Percentiles rank a stretch among this genome's conserved stretches.
Conservation (phyloP, 2,113 vertebrate genomes). For the Salvator merianae region DNA sequence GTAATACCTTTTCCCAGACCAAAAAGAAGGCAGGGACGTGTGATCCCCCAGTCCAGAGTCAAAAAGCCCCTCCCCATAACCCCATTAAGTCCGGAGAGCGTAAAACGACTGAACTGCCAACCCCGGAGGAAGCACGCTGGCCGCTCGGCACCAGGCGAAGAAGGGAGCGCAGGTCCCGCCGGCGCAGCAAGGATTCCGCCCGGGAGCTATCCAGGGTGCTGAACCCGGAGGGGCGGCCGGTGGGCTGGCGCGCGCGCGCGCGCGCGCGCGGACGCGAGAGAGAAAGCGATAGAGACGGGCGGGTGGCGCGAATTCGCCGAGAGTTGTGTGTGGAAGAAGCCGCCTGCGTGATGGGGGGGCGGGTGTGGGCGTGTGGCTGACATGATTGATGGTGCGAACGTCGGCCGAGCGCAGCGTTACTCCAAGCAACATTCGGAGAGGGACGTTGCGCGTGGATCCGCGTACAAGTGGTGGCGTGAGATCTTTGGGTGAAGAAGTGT, state of each 20-base stretch:
- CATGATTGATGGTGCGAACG: background rate
- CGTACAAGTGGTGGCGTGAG: background rate
- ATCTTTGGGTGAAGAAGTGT: background rate
- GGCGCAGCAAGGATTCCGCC: no score
- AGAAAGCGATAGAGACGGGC: background rate
- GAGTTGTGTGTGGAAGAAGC: background rate
- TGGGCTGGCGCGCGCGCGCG: background rate
- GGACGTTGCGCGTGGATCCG: background rate
- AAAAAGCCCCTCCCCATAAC: no score
- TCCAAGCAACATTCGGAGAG: no score
- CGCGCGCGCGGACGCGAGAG: no score
- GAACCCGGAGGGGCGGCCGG: background rate
- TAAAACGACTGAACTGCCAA: no score
- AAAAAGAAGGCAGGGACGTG: no score
- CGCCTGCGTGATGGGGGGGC: background rate
- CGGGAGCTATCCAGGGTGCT: conserved; percentile 5
- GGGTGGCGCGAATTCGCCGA: background rate
- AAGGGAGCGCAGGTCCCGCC: background rate
- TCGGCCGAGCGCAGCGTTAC: background rate
- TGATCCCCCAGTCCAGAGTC: no score
- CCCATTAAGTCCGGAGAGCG: no score
- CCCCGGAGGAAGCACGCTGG: no score
- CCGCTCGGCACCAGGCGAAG: no score
- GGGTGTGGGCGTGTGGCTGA: background rate
- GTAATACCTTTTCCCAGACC: no score